phyloP scores from a whole-genome alignment of 2,113 vertebrate species.

The Edolisoma coerulescens region DNA sequence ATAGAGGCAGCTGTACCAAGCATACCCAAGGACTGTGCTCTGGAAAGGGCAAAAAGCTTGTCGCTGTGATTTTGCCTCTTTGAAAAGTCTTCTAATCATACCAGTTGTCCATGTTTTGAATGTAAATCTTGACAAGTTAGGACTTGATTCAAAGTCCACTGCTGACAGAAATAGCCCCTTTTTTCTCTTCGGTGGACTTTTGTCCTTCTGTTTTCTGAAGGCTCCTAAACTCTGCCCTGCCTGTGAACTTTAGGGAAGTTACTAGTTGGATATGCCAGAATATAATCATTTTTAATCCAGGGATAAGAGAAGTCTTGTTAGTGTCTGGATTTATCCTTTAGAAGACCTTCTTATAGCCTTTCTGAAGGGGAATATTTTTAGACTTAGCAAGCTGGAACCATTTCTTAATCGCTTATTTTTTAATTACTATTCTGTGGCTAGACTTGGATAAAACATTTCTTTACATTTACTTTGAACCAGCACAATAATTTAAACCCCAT shows the following conservation, averaged over 20 bases:
- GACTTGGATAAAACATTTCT: not conserved
- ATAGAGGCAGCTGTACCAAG: not conserved
- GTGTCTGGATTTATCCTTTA: not conserved
- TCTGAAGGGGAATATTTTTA: not conserved
- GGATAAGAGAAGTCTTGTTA: not conserved
- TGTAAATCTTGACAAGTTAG: not conserved
- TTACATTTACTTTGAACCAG: not conserved
- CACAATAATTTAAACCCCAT: not conserved
- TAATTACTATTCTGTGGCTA: not conserved
- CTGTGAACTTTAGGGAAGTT: not conserved
- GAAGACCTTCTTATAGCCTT: not conserved
- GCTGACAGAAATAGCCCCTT: not conserved
- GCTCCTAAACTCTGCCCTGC: not conserved
- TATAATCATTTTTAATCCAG: not conserved
- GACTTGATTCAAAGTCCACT: not conserved
- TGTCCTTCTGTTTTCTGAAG: not conserved
- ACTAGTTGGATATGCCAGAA: not conserved
- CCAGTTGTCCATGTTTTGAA: not conserved
- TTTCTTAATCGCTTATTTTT: not conserved
- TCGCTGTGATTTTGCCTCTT: not conserved
- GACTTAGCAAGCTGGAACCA: not conserved
- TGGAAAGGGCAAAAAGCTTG: conserved; percentile 1
- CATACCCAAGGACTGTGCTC: not conserved
- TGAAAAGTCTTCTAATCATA: not conserved
- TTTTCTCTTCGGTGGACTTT: not conserved